Evolutionary conservation across 2,888 invertebrate genomes (phyloP).

Genomic region (Caenorhabditis sp.): DNA sequence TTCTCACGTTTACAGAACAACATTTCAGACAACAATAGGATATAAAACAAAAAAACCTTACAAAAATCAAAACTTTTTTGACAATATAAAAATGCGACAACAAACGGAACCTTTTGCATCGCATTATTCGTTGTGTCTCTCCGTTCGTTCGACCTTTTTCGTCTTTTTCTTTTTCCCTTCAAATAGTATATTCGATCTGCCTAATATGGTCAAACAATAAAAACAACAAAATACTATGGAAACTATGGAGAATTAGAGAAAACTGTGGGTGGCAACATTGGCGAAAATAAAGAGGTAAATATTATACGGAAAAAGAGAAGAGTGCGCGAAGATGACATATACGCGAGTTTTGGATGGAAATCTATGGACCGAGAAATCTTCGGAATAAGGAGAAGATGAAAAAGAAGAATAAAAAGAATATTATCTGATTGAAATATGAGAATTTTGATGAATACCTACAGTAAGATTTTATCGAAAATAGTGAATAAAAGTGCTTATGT

Average conservation of each 20-base stretch:
- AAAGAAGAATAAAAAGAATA: too few relatives aligned
- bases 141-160: background rate
- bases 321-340: background rate
- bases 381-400: too few relatives aligned
- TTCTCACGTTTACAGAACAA: too few relatives aligned
- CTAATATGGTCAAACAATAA: background rate
- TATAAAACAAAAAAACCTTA: too few relatives aligned
- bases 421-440: too few relatives aligned
- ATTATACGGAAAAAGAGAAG: background rate
- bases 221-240: background rate
- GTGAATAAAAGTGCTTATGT: too few relatives aligned
- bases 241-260: background rate
- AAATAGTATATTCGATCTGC: background rate
- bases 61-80: background rate
- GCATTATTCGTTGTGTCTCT: too few relatives aligned
- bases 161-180: background rate
- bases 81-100: background rate
- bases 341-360: background rate
- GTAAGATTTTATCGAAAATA: too few relatives aligned
- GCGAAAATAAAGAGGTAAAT: background rate
- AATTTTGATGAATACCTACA: too few relatives aligned
- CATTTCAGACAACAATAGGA: too few relatives aligned
- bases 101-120: background rate
- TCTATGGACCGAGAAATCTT: background rate
- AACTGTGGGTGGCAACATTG: background rate